A percentile compares a stretch with the other conserved stretches of the same genome.
These are phyloP conservation scores for Oreochromis tanganicae DNA, from an alignment of 2,113 vertebrate genomes.

Conservation along the genomic window DNA sequence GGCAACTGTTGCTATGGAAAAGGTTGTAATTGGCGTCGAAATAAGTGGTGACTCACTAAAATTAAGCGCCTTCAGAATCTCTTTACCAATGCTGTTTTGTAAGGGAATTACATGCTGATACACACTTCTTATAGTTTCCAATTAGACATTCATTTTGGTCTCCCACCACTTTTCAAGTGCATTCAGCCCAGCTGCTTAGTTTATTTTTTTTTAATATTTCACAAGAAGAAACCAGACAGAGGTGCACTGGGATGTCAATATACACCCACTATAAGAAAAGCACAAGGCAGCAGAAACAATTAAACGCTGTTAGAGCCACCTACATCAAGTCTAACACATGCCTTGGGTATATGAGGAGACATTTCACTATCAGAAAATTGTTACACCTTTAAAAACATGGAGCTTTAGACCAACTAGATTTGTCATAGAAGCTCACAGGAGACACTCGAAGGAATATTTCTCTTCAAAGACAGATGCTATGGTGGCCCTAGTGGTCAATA, in stretches of 20 bases:
- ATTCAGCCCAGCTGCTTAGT: not conserved
- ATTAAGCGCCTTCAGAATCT: not conserved
- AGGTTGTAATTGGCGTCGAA: not conserved
- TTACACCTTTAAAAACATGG: not conserved
- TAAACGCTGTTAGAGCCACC: not conserved
- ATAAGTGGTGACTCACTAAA: not conserved
- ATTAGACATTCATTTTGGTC: not conserved
- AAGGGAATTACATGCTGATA: not conserved
- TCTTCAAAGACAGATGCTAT: not conserved
- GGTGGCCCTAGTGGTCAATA: not conserved
- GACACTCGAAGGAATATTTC: not conserved
- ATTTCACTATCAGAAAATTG: not conserved
- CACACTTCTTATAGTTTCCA: not conserved
- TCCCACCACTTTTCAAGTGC: not conserved
- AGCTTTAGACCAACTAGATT: not conserved
- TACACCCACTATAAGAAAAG: not conserved
- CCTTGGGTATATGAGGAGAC: not conserved
- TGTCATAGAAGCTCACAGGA: not conserved
- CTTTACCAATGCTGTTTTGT: not conserved
- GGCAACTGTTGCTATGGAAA: not conserved
- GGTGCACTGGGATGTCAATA: not conserved
- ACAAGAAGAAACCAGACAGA: not conserved
- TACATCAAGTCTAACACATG: not conserved
- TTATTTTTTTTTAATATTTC: not conserved
- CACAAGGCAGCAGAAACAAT: not conserved